Percentiles rank a stretch among this genome's conserved stretches.
Conservation (phyloP, 2,888 invertebrate species). For the Mylabris sibirica region DNA sequence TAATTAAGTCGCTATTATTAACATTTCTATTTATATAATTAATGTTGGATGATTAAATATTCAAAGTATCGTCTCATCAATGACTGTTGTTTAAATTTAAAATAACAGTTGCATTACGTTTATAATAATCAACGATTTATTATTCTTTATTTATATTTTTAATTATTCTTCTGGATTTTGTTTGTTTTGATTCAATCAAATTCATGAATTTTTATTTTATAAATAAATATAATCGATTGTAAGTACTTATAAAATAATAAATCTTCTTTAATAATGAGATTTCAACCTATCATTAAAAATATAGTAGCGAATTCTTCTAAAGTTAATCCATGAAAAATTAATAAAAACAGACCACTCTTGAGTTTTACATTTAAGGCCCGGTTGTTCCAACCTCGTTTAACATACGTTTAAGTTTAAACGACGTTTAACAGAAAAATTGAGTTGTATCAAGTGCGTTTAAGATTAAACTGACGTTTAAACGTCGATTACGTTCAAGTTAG, state of each 20-base stretch:
- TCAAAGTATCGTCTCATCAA: not conserved
- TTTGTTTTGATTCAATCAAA: not conserved
- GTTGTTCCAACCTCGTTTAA: too few relatives aligned
- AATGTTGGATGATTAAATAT: not conserved
- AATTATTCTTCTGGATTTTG: not conserved
- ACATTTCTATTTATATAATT: not conserved
- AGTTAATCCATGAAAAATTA: not conserved
- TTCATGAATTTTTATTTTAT: too few relatives aligned
- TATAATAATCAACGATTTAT: not conserved
- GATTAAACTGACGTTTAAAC: too few relatives aligned
- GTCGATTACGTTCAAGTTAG: too few relatives aligned
- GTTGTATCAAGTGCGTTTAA: too few relatives aligned
- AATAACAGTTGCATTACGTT: not conserved
- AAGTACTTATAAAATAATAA: too few relatives aligned
- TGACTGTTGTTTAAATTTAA: not conserved
- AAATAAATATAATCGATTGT: too few relatives aligned
- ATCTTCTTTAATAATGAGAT: not conserved
- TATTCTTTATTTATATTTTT: not conserved
- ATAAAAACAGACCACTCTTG: not conserved
- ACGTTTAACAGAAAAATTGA: too few relatives aligned
- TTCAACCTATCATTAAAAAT: not conserved
- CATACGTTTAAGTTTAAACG: too few relatives aligned
- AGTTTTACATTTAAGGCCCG: too few relatives aligned
- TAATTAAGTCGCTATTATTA: not conserved
- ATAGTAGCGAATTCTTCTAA: not conserved